Conservation (phyloP, 2,888 invertebrate species). For the Eupeodes luniger region DNA sequence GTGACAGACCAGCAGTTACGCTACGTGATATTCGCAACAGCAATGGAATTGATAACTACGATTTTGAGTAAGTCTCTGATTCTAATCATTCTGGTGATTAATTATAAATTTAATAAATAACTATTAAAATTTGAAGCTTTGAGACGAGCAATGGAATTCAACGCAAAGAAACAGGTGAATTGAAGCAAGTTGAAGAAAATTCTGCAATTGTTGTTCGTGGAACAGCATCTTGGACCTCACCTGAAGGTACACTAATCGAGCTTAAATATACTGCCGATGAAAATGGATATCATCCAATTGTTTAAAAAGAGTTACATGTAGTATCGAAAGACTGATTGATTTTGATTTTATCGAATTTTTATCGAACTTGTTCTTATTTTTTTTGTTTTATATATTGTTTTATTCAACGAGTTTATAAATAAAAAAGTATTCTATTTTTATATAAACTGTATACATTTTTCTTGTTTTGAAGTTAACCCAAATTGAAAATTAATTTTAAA, state of each 20-base stretch:
- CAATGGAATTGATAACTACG: conserved; percentile 86
- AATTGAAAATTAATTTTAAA: too few relatives aligned
- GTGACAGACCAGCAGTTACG: conserved; percentile 79
- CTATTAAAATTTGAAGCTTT: conserved; percentile 79
- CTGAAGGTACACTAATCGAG: conserved; percentile 84
- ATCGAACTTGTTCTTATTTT: not conserved
- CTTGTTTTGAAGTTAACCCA: too few relatives aligned
- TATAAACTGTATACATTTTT: too few relatives aligned
- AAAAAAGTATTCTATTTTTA: too few relatives aligned
- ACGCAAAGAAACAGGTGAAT: conserved; percentile 83
- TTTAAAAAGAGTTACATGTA: not conserved
- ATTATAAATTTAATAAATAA: not conserved
- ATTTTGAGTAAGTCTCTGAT: conserved; percentile 85
- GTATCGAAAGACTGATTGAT: not conserved
- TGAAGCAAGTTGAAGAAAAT: conserved; percentile 82
- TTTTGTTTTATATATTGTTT: not conserved
- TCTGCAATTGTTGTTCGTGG: conserved; percentile 87
- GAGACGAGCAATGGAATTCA: conserved; percentile 85
- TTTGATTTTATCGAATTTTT: not conserved
- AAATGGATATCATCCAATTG: conserved; percentile 85
- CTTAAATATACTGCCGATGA: conserved; percentile 85
- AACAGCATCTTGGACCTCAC: conserved; percentile 86
- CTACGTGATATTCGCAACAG: conserved; percentile 84
- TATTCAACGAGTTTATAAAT: not conserved
- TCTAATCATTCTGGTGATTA: not conserved